Conservation (phyloP, 2,113 vertebrate genomes). For the Nematolebias whitei region DNA sequence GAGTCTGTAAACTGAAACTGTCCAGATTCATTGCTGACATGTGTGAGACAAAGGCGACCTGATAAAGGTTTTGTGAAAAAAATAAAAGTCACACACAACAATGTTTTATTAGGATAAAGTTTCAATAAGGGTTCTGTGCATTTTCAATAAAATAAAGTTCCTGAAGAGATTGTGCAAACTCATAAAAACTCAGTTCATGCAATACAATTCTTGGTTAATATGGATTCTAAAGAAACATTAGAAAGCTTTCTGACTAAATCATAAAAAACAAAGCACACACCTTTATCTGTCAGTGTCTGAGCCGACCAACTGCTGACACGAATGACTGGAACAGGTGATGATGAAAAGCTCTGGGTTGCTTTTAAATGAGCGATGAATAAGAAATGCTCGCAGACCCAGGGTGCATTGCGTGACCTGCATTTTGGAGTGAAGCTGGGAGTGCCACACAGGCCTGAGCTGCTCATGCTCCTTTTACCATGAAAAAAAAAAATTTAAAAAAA, state of each 20-base stretch:
- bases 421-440: not conserved
- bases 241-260: not conserved
- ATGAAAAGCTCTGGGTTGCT: constrained; percentile 15
- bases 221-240: not conserved
- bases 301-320: not conserved
- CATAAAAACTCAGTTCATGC: no score
- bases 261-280: not conserved
- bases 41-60: no score
- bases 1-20: no score
- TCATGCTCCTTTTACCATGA: not conserved
- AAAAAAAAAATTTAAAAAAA: not conserved
- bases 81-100: no score
- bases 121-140: no score
- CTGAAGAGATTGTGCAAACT: no score
- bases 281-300: not conserved
- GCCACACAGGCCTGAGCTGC: not conserved
- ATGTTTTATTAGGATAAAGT: no score
- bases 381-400: constrained; percentile 2
- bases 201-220: not conserved
- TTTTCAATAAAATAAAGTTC: no score
- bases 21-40: no score
- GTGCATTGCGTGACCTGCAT: constrained; percentile 13
- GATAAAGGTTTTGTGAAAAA: no score
- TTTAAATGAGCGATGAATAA: constrained; percentile 15
- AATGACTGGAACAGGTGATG: constrained; percentile 12